Base-by-base conservation (phyloP, 2,113 vertebrate species). In the Callaeas wilsoni region DNA sequence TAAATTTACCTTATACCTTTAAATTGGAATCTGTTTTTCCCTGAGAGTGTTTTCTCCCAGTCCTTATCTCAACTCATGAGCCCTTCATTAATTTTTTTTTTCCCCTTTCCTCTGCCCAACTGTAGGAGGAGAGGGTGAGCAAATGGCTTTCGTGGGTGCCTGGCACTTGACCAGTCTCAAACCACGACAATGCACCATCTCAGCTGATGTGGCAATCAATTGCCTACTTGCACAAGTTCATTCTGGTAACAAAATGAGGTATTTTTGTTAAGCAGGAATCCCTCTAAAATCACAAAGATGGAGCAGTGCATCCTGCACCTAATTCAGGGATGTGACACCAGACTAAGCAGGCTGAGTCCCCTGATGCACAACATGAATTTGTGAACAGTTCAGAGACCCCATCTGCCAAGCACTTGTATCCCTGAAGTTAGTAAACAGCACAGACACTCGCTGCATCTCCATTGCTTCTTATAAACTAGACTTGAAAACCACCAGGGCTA, bases 281-380 rank as follows among this genome's bases (percentile, higher is more conserved):
- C 53, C 21, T 22, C 6, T n/a, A 30, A 80, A 32, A 64, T 37
- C 73, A 50, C 32, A 12, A 53, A 44, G 47, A 68, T 25, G 7
- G 42, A 35, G 41, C 7, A 37, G 44, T 4, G 50, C 26, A 50
- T 13, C 13, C 32, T 47, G 5, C 0, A 0, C 10, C 15, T 42
- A 33, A 44, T 20, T 32, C 52, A 41, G 57, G 49, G 32, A 57
- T 53, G 12, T 13, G 32, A 71, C n/a, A 42, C 16, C 33, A 71
- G 32, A 57, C 47, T 53, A 29, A 67, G 37, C 56, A 93, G 42
- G n/a, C 29, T 13, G 19, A 60, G 39, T 19, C 4, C 33, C 30
- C 20, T 0, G 0, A 76, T 62, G 25, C 57, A 79, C 56, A 64
- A 42, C 1, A 4, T 8, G 39, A 64, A 60, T 41, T 64, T 39